Evolutionary conservation across 2,113 vertebrate genomes (phyloP).

Genomic region (Seriola quinqueradiata): DNA sequence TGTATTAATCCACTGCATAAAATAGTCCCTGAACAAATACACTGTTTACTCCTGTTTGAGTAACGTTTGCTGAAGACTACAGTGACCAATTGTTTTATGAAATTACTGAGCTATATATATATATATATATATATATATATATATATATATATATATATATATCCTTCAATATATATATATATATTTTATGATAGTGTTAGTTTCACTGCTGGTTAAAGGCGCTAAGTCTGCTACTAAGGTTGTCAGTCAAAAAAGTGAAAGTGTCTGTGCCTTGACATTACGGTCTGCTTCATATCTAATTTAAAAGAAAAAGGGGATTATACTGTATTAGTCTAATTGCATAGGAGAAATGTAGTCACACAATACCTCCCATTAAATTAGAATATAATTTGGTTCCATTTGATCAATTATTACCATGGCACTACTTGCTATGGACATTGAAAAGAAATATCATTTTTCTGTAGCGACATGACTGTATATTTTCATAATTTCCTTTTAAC

Average conservation of each 20-base stretch:
- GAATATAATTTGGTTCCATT: neutral
- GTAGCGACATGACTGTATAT: slow-evolving; percentile 4
- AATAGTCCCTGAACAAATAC: no score
- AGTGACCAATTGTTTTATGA: no score
- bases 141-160: neutral
- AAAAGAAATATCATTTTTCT: neutral
- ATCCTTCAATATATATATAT: no score
- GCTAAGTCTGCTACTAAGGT: neutral
- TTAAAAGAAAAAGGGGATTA: neutral
- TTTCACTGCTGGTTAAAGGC: neutral
- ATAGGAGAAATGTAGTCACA: neutral
- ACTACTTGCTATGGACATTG: neutral
- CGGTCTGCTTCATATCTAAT: neutral
- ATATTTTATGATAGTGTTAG: neutral
- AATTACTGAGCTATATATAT: no score
- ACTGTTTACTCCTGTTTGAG: no score
- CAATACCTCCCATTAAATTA: neutral
- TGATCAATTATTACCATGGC: neutral
- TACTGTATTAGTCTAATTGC: neutral
- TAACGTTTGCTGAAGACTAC: no score
- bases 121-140: no score
- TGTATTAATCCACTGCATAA: no score
- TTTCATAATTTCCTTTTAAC: slow-evolving; percentile 54
- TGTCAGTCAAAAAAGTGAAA: neutral
- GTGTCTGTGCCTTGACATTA: neutral